Evolutionary conservation across 2,797 vertebrate genomes (phyloP).

Genomic region (Glossophaga mutica): DNA sequence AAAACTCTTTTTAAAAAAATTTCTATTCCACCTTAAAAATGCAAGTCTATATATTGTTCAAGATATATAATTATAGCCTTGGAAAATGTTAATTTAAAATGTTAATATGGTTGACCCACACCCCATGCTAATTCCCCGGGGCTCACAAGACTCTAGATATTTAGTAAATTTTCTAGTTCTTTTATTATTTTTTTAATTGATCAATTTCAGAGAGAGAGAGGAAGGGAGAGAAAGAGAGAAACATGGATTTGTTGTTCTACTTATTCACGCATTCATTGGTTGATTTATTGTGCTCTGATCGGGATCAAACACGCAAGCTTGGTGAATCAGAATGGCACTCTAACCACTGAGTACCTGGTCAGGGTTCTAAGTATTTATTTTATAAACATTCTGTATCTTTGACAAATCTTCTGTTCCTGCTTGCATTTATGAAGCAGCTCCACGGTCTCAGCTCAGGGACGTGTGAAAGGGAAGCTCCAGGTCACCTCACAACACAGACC

Average conservation of each 20-base stretch:
- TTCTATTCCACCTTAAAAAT: neutral
- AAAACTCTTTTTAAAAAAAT: neutral
- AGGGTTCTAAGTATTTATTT: neutral
- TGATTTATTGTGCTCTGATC: too few species aligned
- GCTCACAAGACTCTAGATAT: neutral
- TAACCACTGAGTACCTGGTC: too few species aligned
- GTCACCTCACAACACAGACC: neutral
- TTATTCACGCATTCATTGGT: too few species aligned
- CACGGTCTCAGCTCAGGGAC: neutral
- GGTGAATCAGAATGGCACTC: too few species aligned
- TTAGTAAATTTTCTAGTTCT: neutral
- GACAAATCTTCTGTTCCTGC: neutral
- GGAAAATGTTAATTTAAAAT: neutral
- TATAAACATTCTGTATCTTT: neutral
- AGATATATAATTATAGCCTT: neutral
- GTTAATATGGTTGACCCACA: neutral
- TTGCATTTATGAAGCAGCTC: neutral
- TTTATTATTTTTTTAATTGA: too few species aligned
- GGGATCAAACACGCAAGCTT: too few species aligned
- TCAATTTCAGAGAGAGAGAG: too few species aligned
- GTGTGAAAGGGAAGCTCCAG: neutral
- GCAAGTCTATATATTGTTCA: neutral
- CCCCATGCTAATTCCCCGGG: neutral
- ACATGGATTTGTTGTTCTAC: too few species aligned
- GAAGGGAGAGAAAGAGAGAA: too few species aligned